phyloP scores from a whole-genome alignment of 2,888 invertebrate genomes.

The Beris morrisii region DNA sequence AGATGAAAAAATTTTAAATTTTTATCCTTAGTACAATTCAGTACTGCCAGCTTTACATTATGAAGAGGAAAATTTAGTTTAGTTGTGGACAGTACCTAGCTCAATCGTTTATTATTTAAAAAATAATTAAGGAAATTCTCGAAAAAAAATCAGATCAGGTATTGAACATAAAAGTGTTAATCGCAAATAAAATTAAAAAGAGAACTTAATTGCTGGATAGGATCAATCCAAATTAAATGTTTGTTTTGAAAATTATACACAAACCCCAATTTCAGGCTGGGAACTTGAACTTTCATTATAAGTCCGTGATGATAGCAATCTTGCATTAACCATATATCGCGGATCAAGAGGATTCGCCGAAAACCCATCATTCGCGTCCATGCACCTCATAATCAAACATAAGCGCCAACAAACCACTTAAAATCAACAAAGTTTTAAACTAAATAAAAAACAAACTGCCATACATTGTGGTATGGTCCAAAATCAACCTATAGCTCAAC shows the following conservation, averaged over 20 bases:
- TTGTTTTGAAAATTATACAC: conserved; percentile 27
- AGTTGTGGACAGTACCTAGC: too few relatives aligned
- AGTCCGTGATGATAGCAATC: conserved; percentile 24
- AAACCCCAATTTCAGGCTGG: conserved; percentile 5
- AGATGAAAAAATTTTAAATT: too few relatives aligned
- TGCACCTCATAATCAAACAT: conserved; percentile 23
- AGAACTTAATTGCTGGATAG: conserved; percentile 12
- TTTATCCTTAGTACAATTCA: too few relatives aligned
- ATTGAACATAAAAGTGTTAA: too few relatives aligned
- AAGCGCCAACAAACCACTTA: conserved; percentile 28
- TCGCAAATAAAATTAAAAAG: background rate
- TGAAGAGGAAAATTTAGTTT: too few relatives aligned
- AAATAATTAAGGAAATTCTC: too few relatives aligned
- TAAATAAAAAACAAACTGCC: background rate
- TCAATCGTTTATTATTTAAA: too few relatives aligned
- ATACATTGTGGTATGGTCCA: background rate
- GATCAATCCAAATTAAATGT: conserved; percentile 29
- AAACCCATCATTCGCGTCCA: conserved; percentile 20
- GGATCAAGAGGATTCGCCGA: conserved; percentile 32
- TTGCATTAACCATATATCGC: conserved; percentile 23
- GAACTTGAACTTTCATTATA: conserved; percentile 24
- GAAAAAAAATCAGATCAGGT: too few relatives aligned
- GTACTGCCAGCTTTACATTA: too few relatives aligned
- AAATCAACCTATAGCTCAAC: conserved; percentile 1
- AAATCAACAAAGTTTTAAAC: conserved; percentile 22